Percentiles rank a stretch among this genome's conserved stretches.
Evolutionary conservation across 2,113 vertebrate genomes (phyloP).

Genomic region (Callospermophilus lateralis): DNA sequence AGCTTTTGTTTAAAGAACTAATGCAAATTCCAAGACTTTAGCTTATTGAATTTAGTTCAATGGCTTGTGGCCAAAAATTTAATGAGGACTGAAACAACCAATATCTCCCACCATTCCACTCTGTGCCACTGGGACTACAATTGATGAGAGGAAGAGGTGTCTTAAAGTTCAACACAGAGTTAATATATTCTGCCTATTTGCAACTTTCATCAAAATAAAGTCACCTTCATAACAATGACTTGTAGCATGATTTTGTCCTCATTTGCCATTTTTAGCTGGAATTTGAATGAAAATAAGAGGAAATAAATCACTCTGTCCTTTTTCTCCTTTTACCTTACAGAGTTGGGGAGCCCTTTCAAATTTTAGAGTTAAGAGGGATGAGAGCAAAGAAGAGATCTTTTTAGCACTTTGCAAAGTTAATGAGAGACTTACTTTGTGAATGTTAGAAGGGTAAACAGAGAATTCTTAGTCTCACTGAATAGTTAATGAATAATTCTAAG

Average conservation of each 20-base stretch:
- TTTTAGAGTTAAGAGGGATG: not conserved
- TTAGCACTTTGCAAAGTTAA: slow-evolving; percentile 46
- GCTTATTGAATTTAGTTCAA: slow-evolving; percentile 74
- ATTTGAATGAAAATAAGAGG: slow-evolving; percentile 61
- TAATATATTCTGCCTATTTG: slow-evolving; percentile 76
- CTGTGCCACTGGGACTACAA: slow-evolving; percentile 53
- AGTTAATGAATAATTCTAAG: slow-evolving; percentile 48
- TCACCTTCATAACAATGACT: slow-evolving; percentile 78
- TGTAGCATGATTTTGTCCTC: slow-evolving; percentile 66
- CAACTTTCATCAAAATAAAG: slow-evolving; percentile 76
- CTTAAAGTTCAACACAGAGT: slow-evolving; percentile 72
- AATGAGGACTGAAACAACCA: slow-evolving; percentile 73
- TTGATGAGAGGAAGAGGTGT: slow-evolving; percentile 70
- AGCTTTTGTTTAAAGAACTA: slow-evolving; percentile 80
- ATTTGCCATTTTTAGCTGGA: slow-evolving; percentile 73
- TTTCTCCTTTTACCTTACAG: slow-evolving; percentile 59
- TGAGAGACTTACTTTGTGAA: slow-evolving; percentile 48
- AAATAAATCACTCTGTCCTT: slow-evolving; percentile 78
- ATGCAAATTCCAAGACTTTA: slow-evolving; percentile 75
- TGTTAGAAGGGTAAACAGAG: slow-evolving; percentile 1
- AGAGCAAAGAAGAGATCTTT: slow-evolving; percentile 39
- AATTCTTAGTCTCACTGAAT: slow-evolving; percentile 11
- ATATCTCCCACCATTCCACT: slow-evolving; percentile 73
- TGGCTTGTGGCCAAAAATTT: slow-evolving; percentile 81
- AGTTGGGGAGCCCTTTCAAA: not conserved